Conservation (phyloP, 2,113 vertebrate genomes). For the Xiphophorus couchianus region DNA sequence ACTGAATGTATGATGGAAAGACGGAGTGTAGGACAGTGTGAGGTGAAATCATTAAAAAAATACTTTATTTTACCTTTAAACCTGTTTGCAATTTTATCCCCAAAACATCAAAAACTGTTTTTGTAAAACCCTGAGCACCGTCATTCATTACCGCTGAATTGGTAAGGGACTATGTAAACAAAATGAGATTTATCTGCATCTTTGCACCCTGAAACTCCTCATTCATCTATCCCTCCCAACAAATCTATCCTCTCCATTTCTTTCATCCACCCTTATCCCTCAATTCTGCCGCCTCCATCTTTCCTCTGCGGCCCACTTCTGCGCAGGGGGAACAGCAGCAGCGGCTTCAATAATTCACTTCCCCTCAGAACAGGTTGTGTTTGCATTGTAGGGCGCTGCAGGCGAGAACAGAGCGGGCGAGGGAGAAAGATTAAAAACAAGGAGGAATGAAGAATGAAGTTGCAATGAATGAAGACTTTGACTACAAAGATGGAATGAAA, state of each 20-base stretch:
- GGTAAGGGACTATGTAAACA: conserved; percentile 24
- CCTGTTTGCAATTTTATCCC: neutral
- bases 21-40: neutral
- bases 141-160: conserved; percentile 11
- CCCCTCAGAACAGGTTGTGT: conserved; percentile 74
- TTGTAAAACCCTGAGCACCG: neutral
- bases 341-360: conserved; percentile 75
- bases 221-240: conserved; percentile 24
- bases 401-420: conserved; percentile 68
- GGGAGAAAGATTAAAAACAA: conserved; percentile 72
- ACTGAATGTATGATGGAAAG: conserved; percentile 28
- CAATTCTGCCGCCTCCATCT: conserved; percentile 42
- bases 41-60: no score
- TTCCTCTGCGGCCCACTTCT: conserved; percentile 68
- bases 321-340: conserved; percentile 63
- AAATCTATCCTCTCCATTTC: conserved; percentile 58
- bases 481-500: conserved; percentile 49
- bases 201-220: conserved; percentile 25
- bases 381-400: conserved; percentile 74
- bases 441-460: conserved; percentile 68
- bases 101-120: neutral
- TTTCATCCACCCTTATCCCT: conserved; percentile 47
- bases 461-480: conserved; percentile 67
- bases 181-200: conserved; percentile 32
- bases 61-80: neutral